Conservation (phyloP, 23 tunicate species). For the Halocynthia aurantium region DNA sequence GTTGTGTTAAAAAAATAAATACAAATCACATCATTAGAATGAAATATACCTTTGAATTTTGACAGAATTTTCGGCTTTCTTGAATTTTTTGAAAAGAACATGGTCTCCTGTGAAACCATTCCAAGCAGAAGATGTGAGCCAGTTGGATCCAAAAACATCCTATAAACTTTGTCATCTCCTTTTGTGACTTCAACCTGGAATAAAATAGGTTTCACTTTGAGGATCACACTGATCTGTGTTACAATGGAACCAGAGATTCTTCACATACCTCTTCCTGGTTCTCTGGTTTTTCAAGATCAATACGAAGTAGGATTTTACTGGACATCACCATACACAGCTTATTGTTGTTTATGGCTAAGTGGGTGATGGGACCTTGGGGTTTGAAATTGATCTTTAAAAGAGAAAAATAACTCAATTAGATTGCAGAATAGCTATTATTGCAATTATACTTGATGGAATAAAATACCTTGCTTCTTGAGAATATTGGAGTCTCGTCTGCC, state of each 20-base stretch:
- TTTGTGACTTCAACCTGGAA: slow-evolving; percentile 46
- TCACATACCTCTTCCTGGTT: slow-evolving; percentile 38
- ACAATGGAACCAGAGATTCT: not conserved
- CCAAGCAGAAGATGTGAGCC: slow-evolving; percentile 53
- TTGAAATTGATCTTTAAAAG: slow-evolving; percentile 66
- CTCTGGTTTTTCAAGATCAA: slow-evolving; percentile 52
- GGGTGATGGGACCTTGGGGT: slow-evolving; percentile 68
- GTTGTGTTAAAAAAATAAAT: too few species aligned
- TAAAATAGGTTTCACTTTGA: not conserved
- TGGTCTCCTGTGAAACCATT: slow-evolving; percentile 56
- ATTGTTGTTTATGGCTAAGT: slow-evolving; percentile 70
- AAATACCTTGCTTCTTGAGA: slow-evolving; percentile 66
- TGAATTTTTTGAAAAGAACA: slow-evolving; percentile 60
- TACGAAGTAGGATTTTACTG: slow-evolving; percentile 42
- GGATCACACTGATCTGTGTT: not conserved
- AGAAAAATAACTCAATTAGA: not conserved
- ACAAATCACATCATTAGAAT: too few species aligned
- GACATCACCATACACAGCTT: slow-evolving; percentile 77
- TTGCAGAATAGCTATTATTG: not conserved
- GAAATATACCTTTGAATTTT: slow-evolving; percentile 91
- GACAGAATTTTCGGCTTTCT: slow-evolving; percentile 55
- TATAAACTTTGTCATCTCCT: slow-evolving; percentile 71
- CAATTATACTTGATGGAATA: not conserved
- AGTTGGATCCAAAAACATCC: slow-evolving; percentile 70
- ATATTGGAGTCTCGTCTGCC: slow-evolving; percentile 80